Conservation (phyloP, 2,888 invertebrate species). For the Heteropelma amictum region DNA sequence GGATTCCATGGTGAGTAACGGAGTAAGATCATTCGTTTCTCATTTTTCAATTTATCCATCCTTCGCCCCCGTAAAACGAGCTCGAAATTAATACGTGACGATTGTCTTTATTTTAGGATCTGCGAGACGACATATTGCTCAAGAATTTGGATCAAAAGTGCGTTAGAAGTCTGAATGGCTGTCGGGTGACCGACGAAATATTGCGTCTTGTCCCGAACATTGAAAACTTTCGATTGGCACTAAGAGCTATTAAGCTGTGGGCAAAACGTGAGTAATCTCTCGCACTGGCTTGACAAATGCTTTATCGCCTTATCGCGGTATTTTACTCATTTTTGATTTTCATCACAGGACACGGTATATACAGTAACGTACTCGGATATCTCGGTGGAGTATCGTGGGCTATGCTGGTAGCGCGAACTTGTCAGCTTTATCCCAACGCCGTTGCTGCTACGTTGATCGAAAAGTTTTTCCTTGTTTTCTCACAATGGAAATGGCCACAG, state of each 20-base stretch:
- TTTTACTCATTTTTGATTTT: conserved; percentile 53
- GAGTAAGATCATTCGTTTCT: too few relatives aligned
- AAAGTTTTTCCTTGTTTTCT: conserved; percentile 99
- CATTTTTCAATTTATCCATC: too few relatives aligned
- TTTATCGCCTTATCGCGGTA: neutral
- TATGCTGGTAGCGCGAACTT: conserved; percentile 98
- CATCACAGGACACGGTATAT: conserved; percentile 92
- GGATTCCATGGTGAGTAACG: conserved; percentile 81
- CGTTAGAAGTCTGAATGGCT: conserved; percentile 97
- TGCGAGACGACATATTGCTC: conserved; percentile 93
- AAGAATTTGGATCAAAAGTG: conserved; percentile 98
- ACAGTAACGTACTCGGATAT: conserved; percentile 98
- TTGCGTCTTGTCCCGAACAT: conserved; percentile 96
- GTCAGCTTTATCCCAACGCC: conserved; percentile 99
- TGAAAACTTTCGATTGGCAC: conserved; percentile 94
- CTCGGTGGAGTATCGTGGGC: conserved; percentile 99
- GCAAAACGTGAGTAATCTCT: conserved; percentile 92
- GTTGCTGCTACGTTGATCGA: conserved; percentile 95
- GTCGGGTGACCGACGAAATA: conserved; percentile 99
- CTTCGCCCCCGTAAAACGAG: too few relatives aligned
- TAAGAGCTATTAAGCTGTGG: conserved; percentile 98
- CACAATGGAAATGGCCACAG: conserved; percentile 99
- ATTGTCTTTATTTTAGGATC: conserved; percentile 80
- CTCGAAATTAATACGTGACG: neutral
- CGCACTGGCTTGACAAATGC: conserved; percentile 13